phyloP scores from a whole-genome alignment of 1,140 invertebrate species.

The Trichomalopsis sarcophagae region DNA sequence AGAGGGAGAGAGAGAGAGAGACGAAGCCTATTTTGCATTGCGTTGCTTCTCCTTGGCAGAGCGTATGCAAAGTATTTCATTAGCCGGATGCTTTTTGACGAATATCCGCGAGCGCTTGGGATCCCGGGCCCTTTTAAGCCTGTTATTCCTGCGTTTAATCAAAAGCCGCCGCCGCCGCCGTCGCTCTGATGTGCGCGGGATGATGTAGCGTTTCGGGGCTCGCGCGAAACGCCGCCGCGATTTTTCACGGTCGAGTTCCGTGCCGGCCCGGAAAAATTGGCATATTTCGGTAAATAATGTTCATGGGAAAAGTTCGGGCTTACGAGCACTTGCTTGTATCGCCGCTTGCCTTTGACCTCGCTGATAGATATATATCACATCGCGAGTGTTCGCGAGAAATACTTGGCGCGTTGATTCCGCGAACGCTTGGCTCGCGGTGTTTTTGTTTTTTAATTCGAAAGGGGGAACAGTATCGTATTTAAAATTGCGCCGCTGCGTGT shows the following conservation, averaged over 20 bases:
- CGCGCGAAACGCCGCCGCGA: background rate
- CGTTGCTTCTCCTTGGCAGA: background rate
- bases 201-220: background rate
- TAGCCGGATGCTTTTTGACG: background rate
- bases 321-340: background rate
- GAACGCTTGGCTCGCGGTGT: background rate
- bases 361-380: background rate
- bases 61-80: slow-evolving; percentile 4
- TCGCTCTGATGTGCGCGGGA: background rate
- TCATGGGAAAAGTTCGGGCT: background rate
- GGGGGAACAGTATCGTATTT: no score
- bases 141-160: background rate
- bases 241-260: background rate
- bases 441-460: background rate
- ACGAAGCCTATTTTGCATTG: background rate
- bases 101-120: background rate
- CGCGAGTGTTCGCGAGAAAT: background rate
- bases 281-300: slow-evolving; percentile 1
- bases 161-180: background rate
- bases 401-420: background rate
- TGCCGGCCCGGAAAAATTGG: background rate
- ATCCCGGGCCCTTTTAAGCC: background rate
- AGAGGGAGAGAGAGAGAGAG: background rate
- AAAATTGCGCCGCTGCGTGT: no score
- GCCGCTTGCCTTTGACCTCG: background rate